Evolutionary conservation across 1,140 invertebrate species (phyloP).

Genomic region (Hycleus cichorii): DNA sequence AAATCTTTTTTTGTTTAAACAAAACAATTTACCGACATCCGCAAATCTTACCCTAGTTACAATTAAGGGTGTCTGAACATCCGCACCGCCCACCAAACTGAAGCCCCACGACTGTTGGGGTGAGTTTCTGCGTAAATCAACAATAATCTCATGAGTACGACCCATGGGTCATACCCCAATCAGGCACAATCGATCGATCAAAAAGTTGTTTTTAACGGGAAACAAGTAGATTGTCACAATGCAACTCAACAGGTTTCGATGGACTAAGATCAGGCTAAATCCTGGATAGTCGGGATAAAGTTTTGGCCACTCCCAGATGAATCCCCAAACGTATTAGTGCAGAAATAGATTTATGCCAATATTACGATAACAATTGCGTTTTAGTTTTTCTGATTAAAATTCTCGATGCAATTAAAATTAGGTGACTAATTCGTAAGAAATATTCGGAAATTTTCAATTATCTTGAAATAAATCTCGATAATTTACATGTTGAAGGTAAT

Average conservation of each 20-base stretch:
- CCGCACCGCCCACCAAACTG: conserved; percentile 80
- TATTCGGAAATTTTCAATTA: too few relatives aligned
- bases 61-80: conserved; percentile 80
- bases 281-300: conserved; percentile 3
- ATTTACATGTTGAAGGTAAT: too few relatives aligned
- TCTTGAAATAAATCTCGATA: too few relatives aligned
- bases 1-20: not conserved
- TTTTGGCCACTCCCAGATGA: conserved; percentile 6
- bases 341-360: conserved; percentile 18
- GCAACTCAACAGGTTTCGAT: conserved; percentile 21
- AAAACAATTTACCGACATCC: not conserved
- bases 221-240: not conserved
- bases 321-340: conserved; percentile 1
- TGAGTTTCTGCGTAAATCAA: conserved; percentile 68
- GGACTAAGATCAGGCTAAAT: conserved; percentile 9
- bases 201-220: not conserved
- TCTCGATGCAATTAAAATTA: too few relatives aligned
- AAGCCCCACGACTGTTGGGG: conserved; percentile 81
- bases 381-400: not conserved
- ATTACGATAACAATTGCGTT: conserved; percentile 3
- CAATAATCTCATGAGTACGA: conserved; percentile 62
- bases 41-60: conserved; percentile 75
- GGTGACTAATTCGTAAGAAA: too few relatives aligned
- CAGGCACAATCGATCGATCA: not conserved
- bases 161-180: conserved; percentile 34